Conservation (phyloP, 2,888 invertebrate species). For the Pollenia labialis region DNA sequence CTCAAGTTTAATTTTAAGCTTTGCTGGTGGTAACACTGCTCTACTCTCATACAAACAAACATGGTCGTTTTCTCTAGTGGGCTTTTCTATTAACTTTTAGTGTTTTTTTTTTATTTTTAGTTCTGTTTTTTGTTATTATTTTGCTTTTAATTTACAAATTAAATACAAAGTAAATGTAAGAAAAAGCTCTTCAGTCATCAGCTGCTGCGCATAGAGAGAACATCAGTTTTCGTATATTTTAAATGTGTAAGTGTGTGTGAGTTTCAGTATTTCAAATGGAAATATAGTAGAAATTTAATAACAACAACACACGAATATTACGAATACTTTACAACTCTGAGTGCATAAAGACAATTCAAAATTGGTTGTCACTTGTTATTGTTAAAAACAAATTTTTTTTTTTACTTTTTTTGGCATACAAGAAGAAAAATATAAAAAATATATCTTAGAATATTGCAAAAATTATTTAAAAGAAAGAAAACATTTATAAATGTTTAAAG, state of each 20-base stretch:
- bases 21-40: neutral
- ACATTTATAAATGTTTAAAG: slow-evolving; percentile 15
- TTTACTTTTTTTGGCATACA: neutral
- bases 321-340: slow-evolving; percentile 21
- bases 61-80: neutral
- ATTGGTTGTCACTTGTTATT: slow-evolving; percentile 46
- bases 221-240: slow-evolving; percentile 67
- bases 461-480: neutral
- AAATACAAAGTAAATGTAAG: slow-evolving; percentile 75
- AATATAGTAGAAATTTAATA: slow-evolving; percentile 50
- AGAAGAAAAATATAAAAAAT: slow-evolving; percentile 6
- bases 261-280: slow-evolving; percentile 6
- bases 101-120: neutral
- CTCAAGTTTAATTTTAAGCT: no score
- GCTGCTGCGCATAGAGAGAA: slow-evolving; percentile 83
- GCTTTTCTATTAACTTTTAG: slow-evolving; percentile 29
- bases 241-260: slow-evolving; percentile 7
- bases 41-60: neutral
- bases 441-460: slow-evolving; percentile 11
- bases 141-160: slow-evolving; percentile 25
- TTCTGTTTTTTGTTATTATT: neutral
- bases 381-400: slow-evolving; percentile 14
- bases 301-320: slow-evolving; percentile 52
- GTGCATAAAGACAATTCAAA: slow-evolving; percentile 53
- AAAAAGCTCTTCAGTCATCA: slow-evolving; percentile 81